Conservation (phyloP, 2,113 vertebrate genomes). For the Procavia capensis region DNA sequence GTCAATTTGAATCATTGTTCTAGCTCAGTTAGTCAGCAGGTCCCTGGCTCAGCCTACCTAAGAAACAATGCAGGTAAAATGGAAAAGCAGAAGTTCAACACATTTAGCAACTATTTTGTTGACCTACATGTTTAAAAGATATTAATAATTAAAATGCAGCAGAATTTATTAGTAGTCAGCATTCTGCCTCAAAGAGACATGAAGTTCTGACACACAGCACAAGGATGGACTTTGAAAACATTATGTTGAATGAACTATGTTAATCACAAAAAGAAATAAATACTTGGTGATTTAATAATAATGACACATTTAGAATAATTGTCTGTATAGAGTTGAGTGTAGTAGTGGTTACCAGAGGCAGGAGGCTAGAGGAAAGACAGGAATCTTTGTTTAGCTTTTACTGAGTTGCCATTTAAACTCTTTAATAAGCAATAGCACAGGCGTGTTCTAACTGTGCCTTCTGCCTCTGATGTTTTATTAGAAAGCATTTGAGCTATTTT, state of each 20-base stretch:
- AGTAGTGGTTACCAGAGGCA: too few relatives aligned
- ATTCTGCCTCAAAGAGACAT: neutral
- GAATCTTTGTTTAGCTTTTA: too few relatives aligned
- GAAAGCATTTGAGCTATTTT: too few relatives aligned
- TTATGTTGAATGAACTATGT: neutral
- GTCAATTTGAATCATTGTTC: constrained; percentile 73
- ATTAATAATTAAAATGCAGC: neutral
- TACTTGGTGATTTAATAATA: neutral
- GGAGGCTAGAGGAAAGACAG: too few relatives aligned
- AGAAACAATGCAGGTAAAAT: constrained; percentile 9
- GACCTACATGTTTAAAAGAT: neutral
- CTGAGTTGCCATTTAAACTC: too few relatives aligned
- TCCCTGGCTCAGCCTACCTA: neutral
- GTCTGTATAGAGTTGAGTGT: too few relatives aligned
- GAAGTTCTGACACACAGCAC: neutral
- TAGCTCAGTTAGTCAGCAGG: constrained; percentile 26
- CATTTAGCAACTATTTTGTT: constrained; percentile 1
- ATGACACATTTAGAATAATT: neutral
- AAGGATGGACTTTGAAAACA: neutral
- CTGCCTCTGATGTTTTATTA: too few relatives aligned
- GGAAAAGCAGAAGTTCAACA: neutral
- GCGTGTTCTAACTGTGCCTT: too few relatives aligned
- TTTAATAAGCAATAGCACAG: too few relatives aligned
- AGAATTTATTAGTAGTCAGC: neutral
- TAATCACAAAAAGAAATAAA: neutral